Evolutionary conservation across 1,140 invertebrate genomes (phyloP).

Genomic region (Caenorhabditis latens): DNA sequence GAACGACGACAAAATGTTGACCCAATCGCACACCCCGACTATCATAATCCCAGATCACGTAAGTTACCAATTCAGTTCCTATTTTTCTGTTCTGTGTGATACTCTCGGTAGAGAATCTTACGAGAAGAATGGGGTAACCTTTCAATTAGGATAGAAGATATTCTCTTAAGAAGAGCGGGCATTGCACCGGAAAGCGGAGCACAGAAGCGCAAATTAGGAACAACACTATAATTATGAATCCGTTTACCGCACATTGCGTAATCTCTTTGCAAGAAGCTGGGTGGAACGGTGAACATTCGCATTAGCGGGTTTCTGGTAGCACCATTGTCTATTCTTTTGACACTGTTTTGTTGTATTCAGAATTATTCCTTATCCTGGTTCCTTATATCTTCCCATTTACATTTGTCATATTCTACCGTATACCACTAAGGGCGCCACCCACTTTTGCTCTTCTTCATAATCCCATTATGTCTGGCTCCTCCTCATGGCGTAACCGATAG

Average conservation of each 20-base stretch:
- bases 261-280: neutral
- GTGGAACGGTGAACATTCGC: too few species aligned
- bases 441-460: conserved; percentile 38
- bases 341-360: too few species aligned
- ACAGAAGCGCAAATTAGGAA: conserved; percentile 24
- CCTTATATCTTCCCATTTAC: neutral
- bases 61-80: neutral
- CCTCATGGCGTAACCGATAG: conserved; percentile 31
- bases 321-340: too few species aligned
- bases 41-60: conserved; percentile 34
- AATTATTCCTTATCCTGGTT: too few species aligned
- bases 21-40: neutral
- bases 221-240: conserved; percentile 17
- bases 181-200: neutral
- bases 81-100: too few species aligned
- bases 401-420: neutral
- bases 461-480: conserved; percentile 53
- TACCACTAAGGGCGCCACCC: neutral
- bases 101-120: neutral
- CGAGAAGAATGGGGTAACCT: conserved; percentile 6
- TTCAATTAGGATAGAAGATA: conserved; percentile 12
- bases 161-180: neutral
- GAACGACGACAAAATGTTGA: conserved; percentile 22
- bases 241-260: conserved; percentile 44
- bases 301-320: too few species aligned